Percentiles rank a stretch among this genome's conserved stretches.
These are phyloP conservation scores for Proterorhinus semilunaris DNA, from an alignment of 2,113 vertebrate species.

Conservation along the genomic window DNA sequence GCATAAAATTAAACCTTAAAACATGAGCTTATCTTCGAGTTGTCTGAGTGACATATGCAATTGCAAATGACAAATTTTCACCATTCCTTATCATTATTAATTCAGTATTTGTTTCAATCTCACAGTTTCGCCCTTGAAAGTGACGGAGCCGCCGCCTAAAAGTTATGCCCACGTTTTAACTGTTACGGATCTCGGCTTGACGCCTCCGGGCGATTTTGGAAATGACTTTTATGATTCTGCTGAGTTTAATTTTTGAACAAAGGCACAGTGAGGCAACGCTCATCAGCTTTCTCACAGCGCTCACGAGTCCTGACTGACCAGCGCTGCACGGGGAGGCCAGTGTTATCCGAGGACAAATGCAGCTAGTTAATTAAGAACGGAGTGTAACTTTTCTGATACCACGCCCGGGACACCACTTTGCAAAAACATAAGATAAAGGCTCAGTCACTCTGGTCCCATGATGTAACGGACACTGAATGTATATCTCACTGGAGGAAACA, in stretches of 20 bases:
- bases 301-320: conserved; percentile 18
- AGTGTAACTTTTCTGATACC: no score
- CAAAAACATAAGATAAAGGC: no score
- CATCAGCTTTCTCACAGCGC: not conserved
- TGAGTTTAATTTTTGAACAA: conserved; percentile 10
- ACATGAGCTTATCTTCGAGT: no score
- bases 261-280: not conserved
- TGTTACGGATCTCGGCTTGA: conserved; percentile 35
- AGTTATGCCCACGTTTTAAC: conserved; percentile 14
- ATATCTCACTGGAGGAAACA: no score
- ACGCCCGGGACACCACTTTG: no score
- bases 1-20: no score
- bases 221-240: conserved; percentile 22
- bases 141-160: conserved; percentile 19
- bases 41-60: not conserved
- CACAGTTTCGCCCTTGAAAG: conserved; percentile 36
- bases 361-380: no score
- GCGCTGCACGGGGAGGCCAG: not conserved
- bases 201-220: conserved; percentile 28
- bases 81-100: not conserved
- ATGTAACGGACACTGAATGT: no score
- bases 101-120: conserved; percentile 24
- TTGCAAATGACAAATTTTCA: not conserved
- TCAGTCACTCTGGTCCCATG: no score
- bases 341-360: conserved; percentile 24